Base-by-base conservation (phyloP, 2,888 invertebrate species). In the Geophilus truncorum region DNA sequence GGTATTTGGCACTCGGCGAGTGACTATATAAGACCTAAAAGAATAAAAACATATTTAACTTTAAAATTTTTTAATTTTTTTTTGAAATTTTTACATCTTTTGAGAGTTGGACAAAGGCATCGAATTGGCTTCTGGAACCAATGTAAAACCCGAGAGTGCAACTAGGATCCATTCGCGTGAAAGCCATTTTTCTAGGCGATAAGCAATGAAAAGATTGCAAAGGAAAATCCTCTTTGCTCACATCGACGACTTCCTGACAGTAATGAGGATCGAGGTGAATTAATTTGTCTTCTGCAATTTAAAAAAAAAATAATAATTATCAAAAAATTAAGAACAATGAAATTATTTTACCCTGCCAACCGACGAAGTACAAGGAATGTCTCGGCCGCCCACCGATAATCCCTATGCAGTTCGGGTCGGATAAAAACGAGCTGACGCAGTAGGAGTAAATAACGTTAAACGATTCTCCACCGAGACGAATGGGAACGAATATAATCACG, bases 231-330 rank as follows among this genome's bases (percentile, higher is more conserved):
- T 92, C 90, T 85, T 92, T 92, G 89, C 92, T 92, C 0, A 94
- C 93, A 88, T 95, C 94, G 36, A 96, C 93, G 88, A 92, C 92
- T 87, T 96, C 94, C 87, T 97, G 97, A 85, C 95, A 95, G 85
- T 95, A 94, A 88, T 97, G 97, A 21, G 97, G 97, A 88, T 97
- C 97, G 84, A 97, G 88, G 86, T 96, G 94, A 84, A 97, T 95
- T 81, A 97, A 88, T 87, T 94, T 93, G 86, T 96, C 94, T 86
- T 95, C 96, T 91, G 62, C 28, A 81, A 78, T 36, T 6, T 3
- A 40, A 21, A 78, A 9, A 45, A 23, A 77, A 76, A 34, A 34
- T 21, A 7, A 10, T 21, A 0, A 34, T 18, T 30, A 12, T 34
- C 6, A 21, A 34, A 77, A 77, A 18, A 30, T 75, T 25, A 1